Percentiles rank a stretch among this genome's conserved stretches.
phyloP scores from a whole-genome alignment of 2,797 vertebrate species.

The Megaceryle alcyon region DNA sequence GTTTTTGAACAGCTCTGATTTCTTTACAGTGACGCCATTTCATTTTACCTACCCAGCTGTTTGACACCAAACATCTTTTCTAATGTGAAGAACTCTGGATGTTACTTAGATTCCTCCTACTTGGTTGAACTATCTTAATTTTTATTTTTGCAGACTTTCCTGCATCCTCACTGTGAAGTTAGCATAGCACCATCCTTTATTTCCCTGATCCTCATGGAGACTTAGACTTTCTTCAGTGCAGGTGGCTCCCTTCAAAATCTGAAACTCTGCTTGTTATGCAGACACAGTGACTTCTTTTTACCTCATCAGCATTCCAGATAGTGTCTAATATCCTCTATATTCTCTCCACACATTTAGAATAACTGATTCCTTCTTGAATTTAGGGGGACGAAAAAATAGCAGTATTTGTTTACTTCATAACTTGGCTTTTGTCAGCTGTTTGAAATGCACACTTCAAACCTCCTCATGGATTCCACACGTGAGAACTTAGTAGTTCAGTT shows the following conservation, averaged over 20 bases:
- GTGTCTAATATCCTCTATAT: constrained; percentile 10
- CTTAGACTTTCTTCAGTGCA: constrained; percentile 83
- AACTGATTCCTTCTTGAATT: constrained; percentile 2
- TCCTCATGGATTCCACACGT: neutral
- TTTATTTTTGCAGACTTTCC: constrained; percentile 78
- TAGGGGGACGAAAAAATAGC: neutral
- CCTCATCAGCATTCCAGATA: constrained; percentile 85
- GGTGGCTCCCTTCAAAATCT: constrained; percentile 85
- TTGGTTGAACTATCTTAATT: neutral
- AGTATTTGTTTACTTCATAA: neutral
- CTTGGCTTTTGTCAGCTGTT: neutral
- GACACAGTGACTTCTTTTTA: constrained; percentile 86
- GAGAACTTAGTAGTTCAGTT: neutral
- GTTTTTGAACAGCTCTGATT: neutral
- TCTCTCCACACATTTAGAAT: neutral
- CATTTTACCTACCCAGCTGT: neutral
- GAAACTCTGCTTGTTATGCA: constrained; percentile 84
- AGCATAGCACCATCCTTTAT: constrained; percentile 82
- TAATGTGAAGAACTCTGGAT: neutral
- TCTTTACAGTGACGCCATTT: neutral
- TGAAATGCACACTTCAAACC: neutral
- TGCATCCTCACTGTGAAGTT: constrained; percentile 80
- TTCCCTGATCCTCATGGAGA: constrained; percentile 80
- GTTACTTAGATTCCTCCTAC: neutral
- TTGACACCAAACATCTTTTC: neutral